Conservation (phyloP, 2,888 invertebrate species). For the Dasysyrphus albostriatus region DNA sequence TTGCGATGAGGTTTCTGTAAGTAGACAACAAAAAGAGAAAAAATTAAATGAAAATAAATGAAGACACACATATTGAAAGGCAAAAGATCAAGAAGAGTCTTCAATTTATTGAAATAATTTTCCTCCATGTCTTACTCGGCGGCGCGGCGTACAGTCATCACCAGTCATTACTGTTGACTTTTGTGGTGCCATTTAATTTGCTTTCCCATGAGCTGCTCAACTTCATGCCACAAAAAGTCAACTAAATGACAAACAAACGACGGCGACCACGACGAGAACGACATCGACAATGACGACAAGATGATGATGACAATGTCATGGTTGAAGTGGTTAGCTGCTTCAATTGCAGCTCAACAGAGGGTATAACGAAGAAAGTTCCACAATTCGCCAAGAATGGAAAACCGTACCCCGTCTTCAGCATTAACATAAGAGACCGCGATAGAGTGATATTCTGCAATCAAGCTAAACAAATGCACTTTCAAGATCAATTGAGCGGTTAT, state of each 20-base stretch:
- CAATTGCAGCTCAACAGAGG: constrained; percentile 67
- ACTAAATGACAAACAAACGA: constrained; percentile 9
- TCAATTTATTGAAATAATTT: constrained; percentile 59
- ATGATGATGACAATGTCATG: constrained; percentile 70
- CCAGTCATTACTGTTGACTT: constrained; percentile 33
- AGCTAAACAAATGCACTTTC: constrained; percentile 69
- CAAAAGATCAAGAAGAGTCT: constrained; percentile 35
- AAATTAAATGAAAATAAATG: constrained; percentile 42
- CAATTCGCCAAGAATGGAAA: constrained; percentile 53
- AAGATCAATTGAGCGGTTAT: constrained; percentile 73
- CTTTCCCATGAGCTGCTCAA: constrained; percentile 62
- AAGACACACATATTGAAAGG: constrained; percentile 1
- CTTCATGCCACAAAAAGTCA: constrained; percentile 15
- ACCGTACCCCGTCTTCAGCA: constrained; percentile 31
- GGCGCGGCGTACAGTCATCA: not conserved
- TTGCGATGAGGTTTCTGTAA: constrained; percentile 82
- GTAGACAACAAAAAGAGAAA: constrained; percentile 18
- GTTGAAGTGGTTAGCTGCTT: constrained; percentile 62
- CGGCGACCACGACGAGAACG: not conserved
- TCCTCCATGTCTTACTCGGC: constrained; percentile 18
- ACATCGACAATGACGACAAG: not conserved
- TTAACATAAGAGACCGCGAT: not conserved
- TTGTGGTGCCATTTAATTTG: constrained; percentile 60
- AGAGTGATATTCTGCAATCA: constrained; percentile 37
- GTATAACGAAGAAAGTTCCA: constrained; percentile 69